Base-by-base conservation (phyloP, 2,797 vertebrate genomes). In the Staurois parvus region DNA sequence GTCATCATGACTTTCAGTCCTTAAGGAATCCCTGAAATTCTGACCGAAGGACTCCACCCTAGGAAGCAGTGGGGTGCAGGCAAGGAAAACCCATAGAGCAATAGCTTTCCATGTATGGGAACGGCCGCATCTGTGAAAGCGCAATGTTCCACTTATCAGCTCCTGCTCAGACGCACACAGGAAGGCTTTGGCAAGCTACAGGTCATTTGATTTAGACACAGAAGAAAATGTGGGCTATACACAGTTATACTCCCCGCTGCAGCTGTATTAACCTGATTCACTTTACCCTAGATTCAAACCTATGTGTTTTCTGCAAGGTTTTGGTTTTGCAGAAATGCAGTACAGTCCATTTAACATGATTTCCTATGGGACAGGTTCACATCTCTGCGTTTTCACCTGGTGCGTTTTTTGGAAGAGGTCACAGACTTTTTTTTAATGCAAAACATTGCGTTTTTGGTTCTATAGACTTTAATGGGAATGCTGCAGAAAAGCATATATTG, bases 31-130 rank as follows among this genome's bases (percentile, higher is more conserved):
- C 59, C 45, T 79, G 85, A 73, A 83, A 83, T 83, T 67, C 79
- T 86, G 75, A 83, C 75, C 74, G 19, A 77, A 69, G 79, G 17
- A 17, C 79, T 76, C 74, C 79, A 82, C 85, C 79, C 67, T 15
- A 72, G 29, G 48, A 64, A 62, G 79, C 66, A 52, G 40, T 81
- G 64, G 74, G 85, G 85, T 75, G 56, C 81, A 87, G 26, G 19
- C 81, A 79, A 64, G 81, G 81, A 79, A 59, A 76, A 48, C 19
- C 67, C 42, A 30, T 56, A 48, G 10, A n/a, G 32, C 32, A 21
- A 83, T 29, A 78, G 42, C 81, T 62, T 79, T 79, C 85, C 85
- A 56, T 87, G 85, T 87, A 87, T 87, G 85, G 85, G 81, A 85
- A 85, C 62, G 76, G 45, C 76, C 68, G 81, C 85, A 79, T 84